Evolutionary conservation across 2,888 invertebrate species (phyloP), one percentile per base, ranked within the genome.

Genomic region (Drosophila anomalipes): DNA sequence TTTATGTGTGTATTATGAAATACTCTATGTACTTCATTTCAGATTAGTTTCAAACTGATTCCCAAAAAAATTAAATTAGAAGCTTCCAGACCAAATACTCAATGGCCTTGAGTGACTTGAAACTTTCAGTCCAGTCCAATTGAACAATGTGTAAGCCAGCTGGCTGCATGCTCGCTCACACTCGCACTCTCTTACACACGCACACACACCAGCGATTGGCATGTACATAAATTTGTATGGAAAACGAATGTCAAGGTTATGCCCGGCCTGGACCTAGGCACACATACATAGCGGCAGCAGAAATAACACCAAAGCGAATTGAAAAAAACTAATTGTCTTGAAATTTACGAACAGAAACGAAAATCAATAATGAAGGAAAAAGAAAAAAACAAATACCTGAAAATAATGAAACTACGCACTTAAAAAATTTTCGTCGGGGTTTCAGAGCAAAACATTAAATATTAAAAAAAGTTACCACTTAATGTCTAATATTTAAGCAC

Each of bases 201-300:
- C 26, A 54, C 39, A 44, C 28, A 64, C 35, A 51, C 59, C 14
- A 51, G 30, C 59, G 53, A 76, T 76, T 70, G 73, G 37, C 74
- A 86, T 81, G 86, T 77, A 70, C 77, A 77, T 71, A 67, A 74
- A 70, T 81, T 82, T 65, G 68, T 56, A 68, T 82, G 70, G 58
- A 74, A 70, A 83, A 22, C 88, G 77, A 88, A 86, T 88, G 85
- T 85, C 85, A 85, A 85, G 85, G 85, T 80, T 83, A 67, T 37
- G 63, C 65, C 63, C 60, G 58, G 61, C 61, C 30, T 67, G 59
- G 59, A 65, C 56, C 44, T 64, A 63, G 61, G 63, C 74, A 39
- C 6, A 37, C 35, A 22, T 28, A 56, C 30, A 57, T 14, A 41
- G 26, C 57, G 68, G 54, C 35, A 58, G 32, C 9, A 26, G n/a